Percentiles rank a stretch among this genome's conserved stretches.
These are phyloP conservation scores for Sitobion miscanthi DNA, from an alignment of 1,140 invertebrate genomes.

Conservation along the genomic window DNA sequence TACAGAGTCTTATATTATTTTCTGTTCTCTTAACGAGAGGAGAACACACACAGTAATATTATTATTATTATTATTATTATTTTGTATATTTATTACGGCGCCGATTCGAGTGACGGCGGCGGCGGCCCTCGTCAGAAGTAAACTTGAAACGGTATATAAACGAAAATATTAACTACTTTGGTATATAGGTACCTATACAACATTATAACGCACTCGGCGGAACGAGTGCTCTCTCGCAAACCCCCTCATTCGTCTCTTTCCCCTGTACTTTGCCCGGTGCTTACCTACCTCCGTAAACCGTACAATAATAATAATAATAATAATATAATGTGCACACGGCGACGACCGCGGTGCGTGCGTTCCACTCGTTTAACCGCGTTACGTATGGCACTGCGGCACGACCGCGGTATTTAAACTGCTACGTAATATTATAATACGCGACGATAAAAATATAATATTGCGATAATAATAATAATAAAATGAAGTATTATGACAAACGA, in stretches of 20 bases:
- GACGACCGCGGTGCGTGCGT: not conserved
- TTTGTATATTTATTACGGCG: not conserved
- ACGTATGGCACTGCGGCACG: not conserved
- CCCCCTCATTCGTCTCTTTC: no score
- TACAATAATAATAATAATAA: no score
- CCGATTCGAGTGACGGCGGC: not conserved
- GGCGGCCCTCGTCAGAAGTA: not conserved
- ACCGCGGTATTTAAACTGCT: not conserved
- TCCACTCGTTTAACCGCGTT: slow-evolving; percentile 29
- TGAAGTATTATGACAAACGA: slow-evolving; percentile 1
- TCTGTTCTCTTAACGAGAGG: not conserved
- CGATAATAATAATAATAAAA: not conserved
- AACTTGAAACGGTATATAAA: not conserved
- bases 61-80: not conserved
- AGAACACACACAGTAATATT: not conserved
- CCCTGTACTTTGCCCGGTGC: not conserved
- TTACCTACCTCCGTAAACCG: not conserved
- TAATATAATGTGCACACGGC: not conserved
- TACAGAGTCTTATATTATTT: not conserved
- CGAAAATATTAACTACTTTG: not conserved
- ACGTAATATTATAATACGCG: not conserved
- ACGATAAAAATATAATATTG: no score
- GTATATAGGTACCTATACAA: not conserved
- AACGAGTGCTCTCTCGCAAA: not conserved
- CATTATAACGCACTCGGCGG: not conserved